phyloP scores from a whole-genome alignment of 2,797 vertebrate genomes.

The Mormyrops boulengeri region DNA sequence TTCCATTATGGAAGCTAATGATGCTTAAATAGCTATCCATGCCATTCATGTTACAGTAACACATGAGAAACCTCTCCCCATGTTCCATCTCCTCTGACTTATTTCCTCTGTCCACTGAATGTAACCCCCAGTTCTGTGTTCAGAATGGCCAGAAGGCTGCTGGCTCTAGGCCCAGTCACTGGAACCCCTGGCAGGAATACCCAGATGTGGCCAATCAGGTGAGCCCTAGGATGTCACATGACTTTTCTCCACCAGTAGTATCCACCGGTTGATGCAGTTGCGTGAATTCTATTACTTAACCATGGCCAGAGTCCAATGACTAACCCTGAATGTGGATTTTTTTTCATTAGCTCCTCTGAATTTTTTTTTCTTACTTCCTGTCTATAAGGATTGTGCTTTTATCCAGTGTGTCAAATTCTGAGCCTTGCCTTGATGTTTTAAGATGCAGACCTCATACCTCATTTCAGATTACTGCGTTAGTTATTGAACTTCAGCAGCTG shows the following conservation, averaged over 20 bases:
- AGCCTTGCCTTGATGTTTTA: background rate
- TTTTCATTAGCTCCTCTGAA: background rate
- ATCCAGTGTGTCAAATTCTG: background rate
- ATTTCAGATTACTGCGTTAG: slow-evolving; percentile 10
- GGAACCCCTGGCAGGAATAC: slow-evolving; percentile 8
- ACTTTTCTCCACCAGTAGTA: background rate
- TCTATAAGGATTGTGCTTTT: background rate
- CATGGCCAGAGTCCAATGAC: background rate
- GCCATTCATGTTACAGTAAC: background rate
- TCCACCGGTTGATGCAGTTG: background rate
- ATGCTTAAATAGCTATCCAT: background rate
- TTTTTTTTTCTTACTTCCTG: background rate
- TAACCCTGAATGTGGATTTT: background rate
- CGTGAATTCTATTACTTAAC: background rate
- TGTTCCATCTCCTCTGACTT: background rate
- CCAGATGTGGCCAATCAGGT: slow-evolving; percentile 19
- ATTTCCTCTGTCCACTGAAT: background rate
- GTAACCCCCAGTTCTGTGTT: background rate
- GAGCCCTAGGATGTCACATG: background rate
- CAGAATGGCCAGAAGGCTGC: slow-evolving; percentile 1
- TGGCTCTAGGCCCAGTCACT: background rate
- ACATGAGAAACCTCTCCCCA: background rate
- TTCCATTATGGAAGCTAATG: background rate
- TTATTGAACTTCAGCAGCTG: slow-evolving; percentile 21
- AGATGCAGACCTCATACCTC: background rate